Evolutionary conservation across 1,140 invertebrate species (phyloP).

Genomic region (Papilio helenus): DNA sequence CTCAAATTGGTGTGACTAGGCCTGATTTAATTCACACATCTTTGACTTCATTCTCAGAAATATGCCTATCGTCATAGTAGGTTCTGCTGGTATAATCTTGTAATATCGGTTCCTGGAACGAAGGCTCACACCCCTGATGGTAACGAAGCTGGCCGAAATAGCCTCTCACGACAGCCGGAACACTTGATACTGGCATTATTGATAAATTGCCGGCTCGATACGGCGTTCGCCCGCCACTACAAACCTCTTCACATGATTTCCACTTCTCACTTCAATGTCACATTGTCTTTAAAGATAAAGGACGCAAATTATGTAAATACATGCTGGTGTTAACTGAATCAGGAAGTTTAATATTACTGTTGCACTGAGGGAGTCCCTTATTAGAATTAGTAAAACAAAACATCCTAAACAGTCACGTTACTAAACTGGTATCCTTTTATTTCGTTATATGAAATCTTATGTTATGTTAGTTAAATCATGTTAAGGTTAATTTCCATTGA

Average conservation of each 20-base stretch:
- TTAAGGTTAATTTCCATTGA: no score
- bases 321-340: neutral
- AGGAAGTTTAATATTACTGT: neutral
- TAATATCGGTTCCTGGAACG: no score
- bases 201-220: slow-evolving; percentile 76
- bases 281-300: slow-evolving; percentile 50
- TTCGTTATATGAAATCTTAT: no score
- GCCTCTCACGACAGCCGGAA: slow-evolving; percentile 65
- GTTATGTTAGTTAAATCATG: no score
- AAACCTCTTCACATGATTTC: slow-evolving; percentile 51
- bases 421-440: no score
- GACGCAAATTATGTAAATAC: slow-evolving; percentile 36
- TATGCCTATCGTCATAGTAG: slow-evolving; percentile 36
- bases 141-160: slow-evolving; percentile 66
- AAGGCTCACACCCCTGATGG: slow-evolving; percentile 36
- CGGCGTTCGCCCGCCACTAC: slow-evolving; percentile 52
- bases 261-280: slow-evolving; percentile 52
- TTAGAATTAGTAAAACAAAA: no score
- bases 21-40: neutral
- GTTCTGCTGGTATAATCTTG: no score
- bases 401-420: no score
- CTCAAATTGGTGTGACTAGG: neutral
- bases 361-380: no score
- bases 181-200: slow-evolving; percentile 77
- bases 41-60: neutral